phyloP scores from a whole-genome alignment of 2,888 invertebrate species.

The Leptogaster cylindrica region DNA sequence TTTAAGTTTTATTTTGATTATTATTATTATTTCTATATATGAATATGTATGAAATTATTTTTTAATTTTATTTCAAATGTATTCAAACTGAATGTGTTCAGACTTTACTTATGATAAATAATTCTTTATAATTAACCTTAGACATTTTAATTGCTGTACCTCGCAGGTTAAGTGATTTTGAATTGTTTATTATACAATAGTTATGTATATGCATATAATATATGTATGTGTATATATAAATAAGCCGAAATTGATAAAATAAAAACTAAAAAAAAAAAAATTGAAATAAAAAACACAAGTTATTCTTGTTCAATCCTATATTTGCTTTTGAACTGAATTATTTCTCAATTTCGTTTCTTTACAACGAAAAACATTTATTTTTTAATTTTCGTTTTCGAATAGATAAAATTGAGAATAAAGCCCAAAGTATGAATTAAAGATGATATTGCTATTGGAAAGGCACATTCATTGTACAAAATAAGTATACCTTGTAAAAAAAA shows the following conservation, averaged over 20 bases:
- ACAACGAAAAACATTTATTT: background rate
- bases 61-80: background rate
- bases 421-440: background rate
- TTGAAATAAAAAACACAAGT: background rate
- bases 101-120: slow-evolving; percentile 4
- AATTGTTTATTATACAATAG: slow-evolving; percentile 20
- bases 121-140: slow-evolving; percentile 15
- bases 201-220: too few species aligned
- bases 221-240: too few species aligned
- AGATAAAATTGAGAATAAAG: too few species aligned
- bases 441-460: background rate
- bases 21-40: too few species aligned
- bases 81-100: slow-evolving; percentile 17
- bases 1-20: too few species aligned
- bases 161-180: slow-evolving; percentile 20
- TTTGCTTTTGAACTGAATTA: background rate
- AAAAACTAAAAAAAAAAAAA: background rate
- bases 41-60: slow-evolving; percentile 7
- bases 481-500: too few species aligned
- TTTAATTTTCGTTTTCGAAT: too few species aligned
- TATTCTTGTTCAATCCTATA: background rate
- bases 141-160: slow-evolving; percentile 29
- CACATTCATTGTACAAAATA: too few species aligned
- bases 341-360: background rate
- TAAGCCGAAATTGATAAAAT: background rate